Evolutionary conservation across 2,888 invertebrate species (phyloP).

Genomic region (Drosophila mayaguana): DNA sequence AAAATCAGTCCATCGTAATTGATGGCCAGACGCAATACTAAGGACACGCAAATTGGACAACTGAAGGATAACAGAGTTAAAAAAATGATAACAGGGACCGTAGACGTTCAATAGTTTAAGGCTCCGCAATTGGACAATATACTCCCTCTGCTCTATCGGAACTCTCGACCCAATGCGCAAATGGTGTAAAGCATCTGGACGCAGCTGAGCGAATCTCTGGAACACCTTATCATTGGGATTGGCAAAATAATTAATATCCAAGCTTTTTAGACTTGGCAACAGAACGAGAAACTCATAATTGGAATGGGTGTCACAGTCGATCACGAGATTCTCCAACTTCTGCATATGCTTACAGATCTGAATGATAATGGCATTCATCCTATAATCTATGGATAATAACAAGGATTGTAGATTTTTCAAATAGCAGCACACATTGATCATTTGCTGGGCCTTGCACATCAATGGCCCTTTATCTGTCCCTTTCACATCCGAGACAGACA

Average conservation of each 20-base stretch:
- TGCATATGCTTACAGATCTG: constrained; percentile 25
- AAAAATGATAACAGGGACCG: constrained; percentile 13
- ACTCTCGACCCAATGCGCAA: constrained; percentile 36
- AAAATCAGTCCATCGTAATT: constrained; percentile 19
- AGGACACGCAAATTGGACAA: constrained; percentile 20
- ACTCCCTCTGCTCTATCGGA: not conserved
- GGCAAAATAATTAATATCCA: constrained; percentile 38
- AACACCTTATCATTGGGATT: constrained; percentile 18
- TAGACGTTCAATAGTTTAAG: constrained; percentile 20
- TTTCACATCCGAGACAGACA: not conserved
- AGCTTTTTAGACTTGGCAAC: constrained; percentile 15
- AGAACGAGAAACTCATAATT: constrained; percentile 30
- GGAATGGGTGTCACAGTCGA: constrained; percentile 21
- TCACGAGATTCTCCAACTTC: constrained; percentile 18
- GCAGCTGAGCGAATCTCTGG: constrained; percentile 20
- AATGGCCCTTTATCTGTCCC: not conserved
- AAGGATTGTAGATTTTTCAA: constrained; percentile 25
- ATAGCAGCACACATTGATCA: constrained; percentile 20
- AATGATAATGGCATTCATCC: constrained; percentile 12
- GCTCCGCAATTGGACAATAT: constrained; percentile 5
- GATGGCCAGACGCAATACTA: constrained; percentile 9
- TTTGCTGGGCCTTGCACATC: constrained; percentile 3
- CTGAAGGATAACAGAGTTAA: constrained; percentile 12
- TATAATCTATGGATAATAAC: constrained; percentile 11
- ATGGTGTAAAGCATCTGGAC: constrained; percentile 23